phyloP scores from a whole-genome alignment of 1,140 invertebrate species.

The Venturia canescens region DNA sequence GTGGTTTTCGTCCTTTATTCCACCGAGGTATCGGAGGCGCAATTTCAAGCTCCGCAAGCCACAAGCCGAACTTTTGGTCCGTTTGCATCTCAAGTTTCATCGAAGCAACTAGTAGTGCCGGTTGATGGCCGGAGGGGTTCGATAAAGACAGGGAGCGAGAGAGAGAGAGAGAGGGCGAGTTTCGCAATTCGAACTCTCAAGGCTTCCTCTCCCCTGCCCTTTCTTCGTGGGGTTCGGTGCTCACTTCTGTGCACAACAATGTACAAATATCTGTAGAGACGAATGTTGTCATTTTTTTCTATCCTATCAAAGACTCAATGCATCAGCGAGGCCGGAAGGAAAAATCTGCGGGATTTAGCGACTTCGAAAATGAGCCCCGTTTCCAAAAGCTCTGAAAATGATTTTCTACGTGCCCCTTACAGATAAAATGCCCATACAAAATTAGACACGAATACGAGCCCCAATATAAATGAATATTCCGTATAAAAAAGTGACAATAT shows the following conservation, averaged over 20 bases:
- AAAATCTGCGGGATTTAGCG: too few species aligned
- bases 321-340: not conserved
- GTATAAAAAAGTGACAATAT: too few species aligned
- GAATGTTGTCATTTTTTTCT: not conserved
- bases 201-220: constrained; percentile 46
- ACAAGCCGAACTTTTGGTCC: constrained; percentile 31
- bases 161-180: constrained; percentile 38
- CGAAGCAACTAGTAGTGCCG: constrained; percentile 24
- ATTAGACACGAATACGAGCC: too few species aligned
- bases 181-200: constrained; percentile 43
- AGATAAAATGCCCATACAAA: too few species aligned
- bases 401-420: too few species aligned
- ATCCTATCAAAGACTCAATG: not conserved
- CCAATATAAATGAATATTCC: too few species aligned
- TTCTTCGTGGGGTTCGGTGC: not conserved
- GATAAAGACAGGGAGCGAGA: constrained; percentile 11
- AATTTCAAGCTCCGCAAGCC: constrained; percentile 37
- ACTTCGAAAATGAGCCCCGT: too few species aligned
- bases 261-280: not conserved
- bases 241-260: not conserved
- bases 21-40: constrained; percentile 2
- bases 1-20: constrained; percentile 20
- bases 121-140: constrained; percentile 30
- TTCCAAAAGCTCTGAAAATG: too few species aligned
- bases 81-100: constrained; percentile 46